Conservation (phyloP, 2,113 vertebrate species). For the Phodopus roborovskii region DNA sequence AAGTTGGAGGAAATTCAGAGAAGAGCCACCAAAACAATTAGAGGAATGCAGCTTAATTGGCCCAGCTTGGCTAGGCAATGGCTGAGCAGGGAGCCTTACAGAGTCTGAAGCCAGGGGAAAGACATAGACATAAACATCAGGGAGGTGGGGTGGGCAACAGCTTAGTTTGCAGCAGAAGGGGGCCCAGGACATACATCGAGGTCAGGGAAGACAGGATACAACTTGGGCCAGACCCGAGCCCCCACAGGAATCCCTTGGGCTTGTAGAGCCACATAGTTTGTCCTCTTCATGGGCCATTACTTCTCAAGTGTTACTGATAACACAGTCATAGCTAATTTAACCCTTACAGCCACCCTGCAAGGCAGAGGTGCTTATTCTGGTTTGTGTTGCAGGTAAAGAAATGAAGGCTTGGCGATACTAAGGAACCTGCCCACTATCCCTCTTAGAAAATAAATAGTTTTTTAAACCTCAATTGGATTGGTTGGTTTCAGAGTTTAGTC, state of each 20-base stretch:
- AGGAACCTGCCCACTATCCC: background rate
- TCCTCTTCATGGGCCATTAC: background rate
- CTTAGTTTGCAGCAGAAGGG: slow-evolving; percentile 23
- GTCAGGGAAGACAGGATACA: background rate
- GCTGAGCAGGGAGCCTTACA: slow-evolving; percentile 56
- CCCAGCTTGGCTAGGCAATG: slow-evolving; percentile 74
- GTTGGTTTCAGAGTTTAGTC: background rate
- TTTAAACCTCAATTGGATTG: background rate
- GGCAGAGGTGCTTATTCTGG: background rate
- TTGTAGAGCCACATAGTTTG: background rate
- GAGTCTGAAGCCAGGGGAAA: slow-evolving; percentile 63
- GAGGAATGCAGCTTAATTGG: slow-evolving; percentile 77
- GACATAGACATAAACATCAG: background rate
- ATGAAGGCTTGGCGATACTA: slow-evolving; percentile 14
- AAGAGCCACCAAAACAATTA: slow-evolving; percentile 82
- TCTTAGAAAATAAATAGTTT: slow-evolving; percentile 35
- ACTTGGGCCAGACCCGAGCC: no score
- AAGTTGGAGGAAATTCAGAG: slow-evolving; percentile 79
- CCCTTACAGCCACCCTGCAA: background rate
- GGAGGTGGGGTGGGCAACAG: background rate
- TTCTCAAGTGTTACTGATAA: background rate
- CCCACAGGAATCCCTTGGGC: no score
- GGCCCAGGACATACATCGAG: background rate
- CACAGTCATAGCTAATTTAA: slow-evolving; percentile 28
- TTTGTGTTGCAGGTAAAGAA: slow-evolving; percentile 27